phyloP scores from a whole-genome alignment of 2,113 vertebrate genomes.

The Lepisosteus osseus region DNA sequence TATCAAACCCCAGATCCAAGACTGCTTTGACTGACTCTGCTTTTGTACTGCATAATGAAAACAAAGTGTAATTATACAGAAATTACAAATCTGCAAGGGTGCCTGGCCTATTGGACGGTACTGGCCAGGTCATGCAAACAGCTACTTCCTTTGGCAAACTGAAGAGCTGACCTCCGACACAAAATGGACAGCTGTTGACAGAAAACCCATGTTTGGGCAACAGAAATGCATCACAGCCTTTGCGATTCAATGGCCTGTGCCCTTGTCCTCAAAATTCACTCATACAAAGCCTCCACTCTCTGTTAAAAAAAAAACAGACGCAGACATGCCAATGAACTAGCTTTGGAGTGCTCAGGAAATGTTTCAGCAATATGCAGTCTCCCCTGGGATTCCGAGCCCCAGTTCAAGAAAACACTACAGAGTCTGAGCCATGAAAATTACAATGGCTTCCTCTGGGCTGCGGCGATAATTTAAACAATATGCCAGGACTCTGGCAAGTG shows the following conservation, averaged over 20 bases:
- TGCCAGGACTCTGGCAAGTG: conserved; percentile 50
- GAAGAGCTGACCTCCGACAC: neutral
- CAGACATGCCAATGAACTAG: conserved; percentile 49
- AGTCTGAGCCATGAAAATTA: conserved; percentile 57
- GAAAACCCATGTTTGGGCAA: neutral
- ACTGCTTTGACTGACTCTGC: too few species aligned
- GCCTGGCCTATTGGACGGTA: too few species aligned
- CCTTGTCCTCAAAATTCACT: conserved; percentile 2
- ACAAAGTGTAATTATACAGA: too few species aligned
- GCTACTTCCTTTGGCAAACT: too few species aligned
- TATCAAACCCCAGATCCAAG: too few species aligned
- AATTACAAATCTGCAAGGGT: too few species aligned
- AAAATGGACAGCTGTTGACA: neutral
- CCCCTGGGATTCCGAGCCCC: conserved; percentile 60
- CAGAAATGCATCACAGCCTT: neutral
- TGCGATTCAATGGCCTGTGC: neutral
- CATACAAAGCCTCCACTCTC: neutral
- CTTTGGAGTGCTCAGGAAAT: conserved; percentile 68
- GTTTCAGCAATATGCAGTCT: conserved; percentile 60
- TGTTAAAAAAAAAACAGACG: conserved; percentile 39
- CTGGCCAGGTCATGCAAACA: too few species aligned
- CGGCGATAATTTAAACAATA: conserved; percentile 62
- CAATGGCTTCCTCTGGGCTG: conserved; percentile 53
- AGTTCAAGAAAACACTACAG: conserved; percentile 63
- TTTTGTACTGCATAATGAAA: too few species aligned